Conservation (phyloP, 1,140 invertebrate species). For the Lasaia peninsularis region DNA sequence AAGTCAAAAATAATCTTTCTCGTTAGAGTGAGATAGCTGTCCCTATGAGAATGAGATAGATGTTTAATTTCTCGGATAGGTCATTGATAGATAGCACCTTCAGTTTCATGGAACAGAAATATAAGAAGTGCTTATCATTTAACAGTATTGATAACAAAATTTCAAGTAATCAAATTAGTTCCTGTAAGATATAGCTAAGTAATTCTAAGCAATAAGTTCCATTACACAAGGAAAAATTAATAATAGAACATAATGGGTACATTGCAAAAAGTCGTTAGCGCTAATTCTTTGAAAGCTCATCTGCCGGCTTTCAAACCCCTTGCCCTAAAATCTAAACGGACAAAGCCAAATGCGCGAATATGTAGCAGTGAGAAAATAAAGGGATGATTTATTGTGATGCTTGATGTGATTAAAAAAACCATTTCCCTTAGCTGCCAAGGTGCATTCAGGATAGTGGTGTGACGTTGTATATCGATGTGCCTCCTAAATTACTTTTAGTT, state of each 20-base stretch:
- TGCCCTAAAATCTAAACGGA: slow-evolving; percentile 49
- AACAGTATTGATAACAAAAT: no score
- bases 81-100: no score
- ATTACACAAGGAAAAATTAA: background rate
- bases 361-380: slow-evolving; percentile 69
- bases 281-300: slow-evolving; percentile 1
- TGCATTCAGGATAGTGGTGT: slow-evolving; percentile 56
- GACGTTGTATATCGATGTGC: slow-evolving; percentile 20
- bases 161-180: no score
- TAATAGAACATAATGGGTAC: background rate
- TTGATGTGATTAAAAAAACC: slow-evolving; percentile 71
- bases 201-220: no score
- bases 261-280: background rate
- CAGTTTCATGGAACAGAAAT: no score
- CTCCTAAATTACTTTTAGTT: no score
- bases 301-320: slow-evolving; percentile 43
- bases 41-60: no score
- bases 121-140: no score
- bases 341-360: slow-evolving; percentile 66
- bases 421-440: slow-evolving; percentile 72
- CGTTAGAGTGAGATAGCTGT: no score
- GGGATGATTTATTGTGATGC: slow-evolving; percentile 72
- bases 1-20: no score
- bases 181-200: no score
- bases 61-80: no score